Percentiles rank a stretch among this genome's conserved stretches.
phyloP scores from a whole-genome alignment of 2,888 invertebrate species.

The Xanthorhoe spadicearia region DNA sequence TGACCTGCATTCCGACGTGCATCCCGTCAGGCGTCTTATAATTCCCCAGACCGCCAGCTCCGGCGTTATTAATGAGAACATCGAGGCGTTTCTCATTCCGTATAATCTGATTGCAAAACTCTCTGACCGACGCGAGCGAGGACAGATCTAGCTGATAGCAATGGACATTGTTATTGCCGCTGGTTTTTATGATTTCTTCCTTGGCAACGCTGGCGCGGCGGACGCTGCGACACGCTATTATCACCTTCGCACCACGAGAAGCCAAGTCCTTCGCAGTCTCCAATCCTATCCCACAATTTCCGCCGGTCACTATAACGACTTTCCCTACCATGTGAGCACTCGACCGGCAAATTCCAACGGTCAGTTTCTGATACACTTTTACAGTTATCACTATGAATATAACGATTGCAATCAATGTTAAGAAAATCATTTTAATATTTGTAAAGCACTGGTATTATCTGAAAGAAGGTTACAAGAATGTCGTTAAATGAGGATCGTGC shows the following conservation, averaged over 20 bases:
- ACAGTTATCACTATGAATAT: conserved; percentile 55
- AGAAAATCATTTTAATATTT: conserved; percentile 55
- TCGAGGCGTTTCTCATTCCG: conserved; percentile 80
- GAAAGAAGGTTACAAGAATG: conserved; percentile 32
- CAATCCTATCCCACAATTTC: conserved; percentile 80
- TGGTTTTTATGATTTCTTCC: conserved; percentile 67
- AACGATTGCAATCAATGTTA: conserved; percentile 50
- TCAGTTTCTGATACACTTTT: conserved; percentile 74
- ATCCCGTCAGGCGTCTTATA: conserved; percentile 87
- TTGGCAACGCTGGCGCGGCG: conserved; percentile 68
- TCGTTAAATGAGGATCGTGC: conserved; percentile 38
- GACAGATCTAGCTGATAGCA: conserved; percentile 72
- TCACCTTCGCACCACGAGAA: conserved; percentile 78
- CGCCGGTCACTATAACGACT: conserved; percentile 77
- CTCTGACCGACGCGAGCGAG: conserved; percentile 77
- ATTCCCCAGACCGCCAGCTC: conserved; percentile 76
- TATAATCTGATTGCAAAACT: conserved; percentile 83
- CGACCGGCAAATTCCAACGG: conserved; percentile 70
- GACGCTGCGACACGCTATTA: conserved; percentile 79
- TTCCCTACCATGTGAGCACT: conserved; percentile 79
- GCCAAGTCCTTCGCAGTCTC: conserved; percentile 82
- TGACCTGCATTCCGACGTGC: conserved; percentile 88
- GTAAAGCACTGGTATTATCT: conserved; percentile 16
- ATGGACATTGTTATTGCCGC: conserved; percentile 69
- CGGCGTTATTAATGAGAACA: conserved; percentile 86